A percentile compares a stretch with the other conserved stretches of the same genome.
Evolutionary conservation across 2,797 vertebrate species (phyloP).

Genomic region (Clarias platycephalus): DNA sequence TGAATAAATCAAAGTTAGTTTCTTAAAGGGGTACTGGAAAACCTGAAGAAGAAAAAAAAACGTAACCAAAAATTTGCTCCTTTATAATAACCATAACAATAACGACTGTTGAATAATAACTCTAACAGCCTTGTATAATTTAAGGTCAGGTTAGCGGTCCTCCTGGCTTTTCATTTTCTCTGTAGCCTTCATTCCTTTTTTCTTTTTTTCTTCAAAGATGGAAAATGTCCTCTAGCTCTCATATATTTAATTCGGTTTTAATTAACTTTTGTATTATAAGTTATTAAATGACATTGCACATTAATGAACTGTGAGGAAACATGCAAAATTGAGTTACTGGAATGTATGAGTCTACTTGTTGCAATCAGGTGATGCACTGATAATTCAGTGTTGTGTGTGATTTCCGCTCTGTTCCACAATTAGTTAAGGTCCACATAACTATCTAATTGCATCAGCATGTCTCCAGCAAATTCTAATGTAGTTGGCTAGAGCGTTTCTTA

Average conservation of each 20-base stretch:
- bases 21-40: not conserved
- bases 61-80: not conserved
- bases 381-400: slow-evolving; percentile 48
- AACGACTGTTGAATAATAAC: not conserved
- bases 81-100: not conserved
- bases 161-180: not conserved
- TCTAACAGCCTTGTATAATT: not conserved
- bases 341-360: slow-evolving; percentile 62
- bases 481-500: slow-evolving; percentile 56
- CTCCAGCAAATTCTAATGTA: slow-evolving; percentile 57
- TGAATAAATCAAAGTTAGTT: not conserved
- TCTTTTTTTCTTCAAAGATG: not conserved
- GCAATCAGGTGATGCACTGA: slow-evolving; percentile 56
- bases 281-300: not conserved
- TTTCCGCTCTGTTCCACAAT: slow-evolving; percentile 69
- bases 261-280: not conserved
- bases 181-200: no score
- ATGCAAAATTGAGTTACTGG: slow-evolving; percentile 24
- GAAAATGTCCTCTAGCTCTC: not conserved
- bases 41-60: not conserved
- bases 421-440: slow-evolving; percentile 70
- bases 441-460: slow-evolving; percentile 77
- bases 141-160: not conserved
- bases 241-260: not conserved
- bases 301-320: slow-evolving; percentile 1